Evolutionary conservation across 2,888 invertebrate species (phyloP), one percentile per base, ranked within the genome.

Genomic region (Fragum whitleyi): DNA sequence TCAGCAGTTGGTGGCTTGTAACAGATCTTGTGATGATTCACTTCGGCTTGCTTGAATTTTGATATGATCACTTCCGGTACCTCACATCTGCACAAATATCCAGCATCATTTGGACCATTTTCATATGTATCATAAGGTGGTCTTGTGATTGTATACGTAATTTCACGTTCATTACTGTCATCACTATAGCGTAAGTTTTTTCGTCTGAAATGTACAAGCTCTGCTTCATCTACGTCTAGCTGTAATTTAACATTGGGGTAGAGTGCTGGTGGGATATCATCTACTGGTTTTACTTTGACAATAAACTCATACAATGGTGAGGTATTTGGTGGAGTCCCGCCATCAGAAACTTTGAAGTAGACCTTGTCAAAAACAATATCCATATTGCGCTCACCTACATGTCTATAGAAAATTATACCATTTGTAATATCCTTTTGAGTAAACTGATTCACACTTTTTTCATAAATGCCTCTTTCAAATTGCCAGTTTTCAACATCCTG

Each of bases 11-110:
- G 93, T 0, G 94, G 93, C 39, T 89, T 83, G 79, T 92, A 94
- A 77, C 94, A 93, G 19, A 94, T 88, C 86, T 93, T 93, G 59
- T 90, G 90, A 76, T 94, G 93, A 80, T 93, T 93, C n/a, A 94
- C 87, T 86, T 94, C 91, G 11, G 93, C 89, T 78, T 94, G 94
- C 0, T 91, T 91, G 77, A 94, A 94, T 36, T 83, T 86, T 14
- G 73, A 77, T 19, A 93, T 83, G 70, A 83, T 82, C 16, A 69
- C 68, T n/a, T 87, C 83, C 19, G 90, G 89, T 51, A 90, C 85
- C 39, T 93, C 92, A 77, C 92, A 91, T 19, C 89, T 80, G 21
- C 92, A 92, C 36, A 93, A 86, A 26, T 86, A 81, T 6, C 93
- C 94, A 11, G 92, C 91, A 73, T 88, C 89, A 69, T 89, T 65